A percentile compares a stretch with the other conserved stretches of the same genome.
These are phyloP conservation scores for Cheilosia soror DNA, from an alignment of 2,888 invertebrate genomes.

Conservation along the genomic window DNA sequence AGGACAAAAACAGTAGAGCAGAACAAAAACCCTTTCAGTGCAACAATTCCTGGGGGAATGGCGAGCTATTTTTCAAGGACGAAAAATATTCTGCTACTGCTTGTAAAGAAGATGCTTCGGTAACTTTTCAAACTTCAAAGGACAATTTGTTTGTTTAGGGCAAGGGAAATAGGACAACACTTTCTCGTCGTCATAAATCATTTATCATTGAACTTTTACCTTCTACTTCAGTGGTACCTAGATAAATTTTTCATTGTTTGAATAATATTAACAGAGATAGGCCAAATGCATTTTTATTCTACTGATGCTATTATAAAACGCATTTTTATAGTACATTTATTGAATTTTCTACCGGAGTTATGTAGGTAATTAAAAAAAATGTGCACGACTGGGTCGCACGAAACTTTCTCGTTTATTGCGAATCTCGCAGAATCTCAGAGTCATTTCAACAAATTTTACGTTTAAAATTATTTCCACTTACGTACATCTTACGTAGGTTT, in stretches of 20 bases:
- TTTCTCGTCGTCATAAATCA: conserved; percentile 8
- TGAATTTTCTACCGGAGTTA: too few relatives aligned
- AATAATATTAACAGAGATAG: too few relatives aligned
- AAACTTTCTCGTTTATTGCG: too few relatives aligned
- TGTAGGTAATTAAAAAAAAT: too few relatives aligned
- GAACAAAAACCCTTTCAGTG: conserved; percentile 24
- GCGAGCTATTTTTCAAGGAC: conserved; percentile 3
- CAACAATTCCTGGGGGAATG: conserved; percentile 1
- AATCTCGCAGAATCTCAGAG: too few relatives aligned
- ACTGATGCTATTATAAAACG: too few relatives aligned
- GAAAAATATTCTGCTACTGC: background rate
- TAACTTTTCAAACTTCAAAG: background rate
- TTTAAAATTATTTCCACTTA: too few relatives aligned
- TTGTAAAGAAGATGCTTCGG: background rate
- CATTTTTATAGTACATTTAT: too few relatives aligned
- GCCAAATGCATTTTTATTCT: too few relatives aligned
- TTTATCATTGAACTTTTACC: background rate
- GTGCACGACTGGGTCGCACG: too few relatives aligned
- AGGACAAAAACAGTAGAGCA: background rate
- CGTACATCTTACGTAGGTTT: too few relatives aligned
- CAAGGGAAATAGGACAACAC: background rate
- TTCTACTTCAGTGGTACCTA: background rate
- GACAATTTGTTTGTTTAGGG: background rate
- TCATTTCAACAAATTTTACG: too few relatives aligned
- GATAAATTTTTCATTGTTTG: background rate